These are phyloP conservation scores for Pycnonotus jocosus DNA, from an alignment of 2,113 vertebrate genomes.

Conservation along the genomic window DNA sequence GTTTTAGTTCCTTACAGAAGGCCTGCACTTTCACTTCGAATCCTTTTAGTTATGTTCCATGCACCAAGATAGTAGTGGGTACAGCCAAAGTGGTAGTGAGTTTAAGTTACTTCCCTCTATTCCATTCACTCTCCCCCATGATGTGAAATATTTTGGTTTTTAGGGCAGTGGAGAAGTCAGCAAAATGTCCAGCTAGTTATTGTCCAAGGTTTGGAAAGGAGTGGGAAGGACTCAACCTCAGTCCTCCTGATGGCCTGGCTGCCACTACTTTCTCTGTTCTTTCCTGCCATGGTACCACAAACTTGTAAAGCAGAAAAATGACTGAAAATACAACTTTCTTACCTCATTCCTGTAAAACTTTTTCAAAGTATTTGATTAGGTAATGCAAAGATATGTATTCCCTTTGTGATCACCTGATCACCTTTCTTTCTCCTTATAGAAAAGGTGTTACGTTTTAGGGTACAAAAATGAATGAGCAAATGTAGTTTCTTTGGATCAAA, in stretches of 20 bases:
- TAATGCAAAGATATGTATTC: not conserved
- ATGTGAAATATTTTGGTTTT: not conserved
- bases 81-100: not conserved
- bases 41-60: not conserved
- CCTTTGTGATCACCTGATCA: not conserved
- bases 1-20: not conserved
- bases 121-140: not conserved
- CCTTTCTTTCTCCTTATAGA: not conserved
- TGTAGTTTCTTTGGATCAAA: not conserved
- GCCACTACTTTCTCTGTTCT: not conserved
- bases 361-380: not conserved
- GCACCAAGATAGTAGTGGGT: not conserved
- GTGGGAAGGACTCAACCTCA: not conserved
- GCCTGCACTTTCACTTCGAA: fast-evolving
- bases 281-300: not conserved
- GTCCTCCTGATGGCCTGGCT: not conserved
- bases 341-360: not conserved
- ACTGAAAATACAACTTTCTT: not conserved
- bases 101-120: not conserved
- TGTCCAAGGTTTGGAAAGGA: not conserved
- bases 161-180: not conserved
- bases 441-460: not conserved
- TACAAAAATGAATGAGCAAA: not conserved
- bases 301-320: not conserved
- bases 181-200: not conserved